Evolutionary conservation across 2,888 invertebrate species (phyloP), one percentile per base, ranked within the genome.

Genomic region (Steinernema hermaphroditum): DNA sequence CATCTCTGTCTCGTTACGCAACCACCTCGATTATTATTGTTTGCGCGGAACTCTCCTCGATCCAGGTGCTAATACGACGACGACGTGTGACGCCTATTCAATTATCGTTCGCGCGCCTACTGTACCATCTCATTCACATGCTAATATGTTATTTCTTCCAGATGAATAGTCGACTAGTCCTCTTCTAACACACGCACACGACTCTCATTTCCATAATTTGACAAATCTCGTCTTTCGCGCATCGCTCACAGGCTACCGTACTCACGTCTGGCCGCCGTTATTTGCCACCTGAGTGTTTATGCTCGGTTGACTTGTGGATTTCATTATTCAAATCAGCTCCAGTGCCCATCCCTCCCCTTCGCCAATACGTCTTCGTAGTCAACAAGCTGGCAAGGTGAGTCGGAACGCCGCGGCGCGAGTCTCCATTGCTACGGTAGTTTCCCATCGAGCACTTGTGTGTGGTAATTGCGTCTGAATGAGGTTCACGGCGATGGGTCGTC

Each of bases 111-210:
- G 22, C 32, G 62, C 32, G 62, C 32, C 32, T 62, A 62, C 62
- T 29, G 62, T 62, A 62, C 62, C 29, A 22, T 16, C 32, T 62
- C 9, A 62, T 62, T 32, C 16, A 14, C 62, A 62, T 62, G 62
- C 62, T 62, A 62, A 62, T 62, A 62, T 62, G 62, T 34, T 62
- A 62, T 62, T 32, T 32, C 32, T 62, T 62, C 62, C 62, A 62
- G 62, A 62, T 62, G 62, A 62, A 62, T 62, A 62, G 32, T 19
- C 62, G 62, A 62, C 62, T 32, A 6, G 46, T 19, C n/a, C 46
- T 46, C 32, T 22, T 62, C 62, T 62, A 62, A 62, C 62, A 62
- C 27, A 62, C 62, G 24, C 32, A 29, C 29, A 32, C 29, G 8
- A 24, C 12, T 2, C 62, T 62, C 34, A 62, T 62, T 62, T 62